Base-by-base conservation (phyloP, 2,888 invertebrate genomes). In the Lysandra bellargus region DNA sequence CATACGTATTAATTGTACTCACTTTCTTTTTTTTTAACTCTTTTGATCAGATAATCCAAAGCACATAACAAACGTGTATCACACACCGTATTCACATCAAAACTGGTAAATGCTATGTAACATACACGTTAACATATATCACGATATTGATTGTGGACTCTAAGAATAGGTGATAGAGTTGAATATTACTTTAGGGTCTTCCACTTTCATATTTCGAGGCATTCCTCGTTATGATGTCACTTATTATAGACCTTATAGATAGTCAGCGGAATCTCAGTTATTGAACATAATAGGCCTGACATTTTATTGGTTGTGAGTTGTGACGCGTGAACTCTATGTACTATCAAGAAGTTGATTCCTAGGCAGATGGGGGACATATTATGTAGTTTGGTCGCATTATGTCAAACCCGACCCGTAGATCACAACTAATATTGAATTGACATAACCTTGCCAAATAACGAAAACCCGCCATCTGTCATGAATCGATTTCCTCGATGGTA, bases 71-170 rank as follows among this genome's bases (percentile, higher is more conserved):
- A 40, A 75, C 81, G 82, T 82, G 82, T 83, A 78, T 82, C 83
- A 79, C 80, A 81, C 78, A 57, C 60, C 80, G 81, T 64, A 76
- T 79, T 80, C 81, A 80, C 79, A 81, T 80, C 79, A 80, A 81
- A 80, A 85, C 85, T 85, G 83, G 81, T 82, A 80, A 80, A 80
- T 78, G 4, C 44, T 9, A 49, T 49, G 30, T 49, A 49, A 23
- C 75, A 75, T 44, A 49, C 23, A 53, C 75, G 75, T 3, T 23
- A 12, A 9, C 75, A 30, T 75, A 75, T 49, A 23, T 44, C 30
- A 49, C 49, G 44, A 30, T 44, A 75, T 44, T 49, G 12, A 75
- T 49, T 23, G 14, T 49, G 9, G 9, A 75, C 75, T 75, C 23
- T 75, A 53, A 14, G 0, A 6, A 30, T 12, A 1, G 1, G 7